Percentiles rank a stretch among this genome's conserved stretches.
Evolutionary conservation across 2,113 vertebrate species (phyloP).

Genomic region (Corythoichthys haematopterus): DNA sequence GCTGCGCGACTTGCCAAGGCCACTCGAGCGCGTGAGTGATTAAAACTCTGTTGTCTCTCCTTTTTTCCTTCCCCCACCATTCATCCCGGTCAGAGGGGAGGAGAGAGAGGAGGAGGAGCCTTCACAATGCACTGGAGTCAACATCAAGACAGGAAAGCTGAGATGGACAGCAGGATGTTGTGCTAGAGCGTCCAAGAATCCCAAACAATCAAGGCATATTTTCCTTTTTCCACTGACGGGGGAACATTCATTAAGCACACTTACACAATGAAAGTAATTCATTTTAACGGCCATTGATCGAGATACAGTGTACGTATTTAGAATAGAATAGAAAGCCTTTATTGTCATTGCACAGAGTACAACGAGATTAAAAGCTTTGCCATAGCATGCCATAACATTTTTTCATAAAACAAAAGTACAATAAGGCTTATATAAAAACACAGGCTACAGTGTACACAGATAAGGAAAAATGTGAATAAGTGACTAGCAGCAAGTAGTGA

Average conservation of each 20-base stretch:
- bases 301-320: no score
- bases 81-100: constrained; percentile 29
- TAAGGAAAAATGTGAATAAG: no score
- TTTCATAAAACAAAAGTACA: no score
- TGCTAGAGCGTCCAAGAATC: constrained; percentile 35
- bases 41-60: constrained; percentile 68
- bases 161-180: constrained; percentile 37
- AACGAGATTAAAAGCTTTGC: no score
- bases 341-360: no score
- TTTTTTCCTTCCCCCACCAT: constrained; percentile 25
- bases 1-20: constrained; percentile 32
- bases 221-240: constrained; percentile 11
- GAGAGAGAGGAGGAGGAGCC: constrained; percentile 27
- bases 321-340: no score
- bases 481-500: no score
- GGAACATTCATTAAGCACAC: neutral
- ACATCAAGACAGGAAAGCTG: constrained; percentile 34
- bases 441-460: no score
- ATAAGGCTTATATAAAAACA: no score
- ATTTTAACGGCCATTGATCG: neutral
- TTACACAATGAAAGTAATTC: neutral
- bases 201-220: constrained; percentile 24
- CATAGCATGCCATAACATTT: no score
- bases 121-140: constrained; percentile 18
- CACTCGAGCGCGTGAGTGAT: constrained; percentile 64